phyloP scores from a whole-genome alignment of 2,113 vertebrate genomes.

The Oncorhynchus kisutch region DNA sequence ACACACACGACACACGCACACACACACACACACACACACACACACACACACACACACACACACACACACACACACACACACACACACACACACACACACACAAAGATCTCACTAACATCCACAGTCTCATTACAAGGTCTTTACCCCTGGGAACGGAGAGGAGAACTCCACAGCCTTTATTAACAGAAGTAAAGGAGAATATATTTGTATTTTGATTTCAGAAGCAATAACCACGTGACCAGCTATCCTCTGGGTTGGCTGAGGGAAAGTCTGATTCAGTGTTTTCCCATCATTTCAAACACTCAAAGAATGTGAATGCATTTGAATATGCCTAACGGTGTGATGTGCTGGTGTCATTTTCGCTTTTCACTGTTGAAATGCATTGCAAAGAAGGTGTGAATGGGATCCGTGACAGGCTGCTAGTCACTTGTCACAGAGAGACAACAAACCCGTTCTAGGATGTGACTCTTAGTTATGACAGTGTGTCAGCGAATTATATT shows the following conservation, averaged over 20 bases:
- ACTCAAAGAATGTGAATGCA: constrained; percentile 23
- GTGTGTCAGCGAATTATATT: no score
- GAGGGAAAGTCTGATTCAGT: neutral
- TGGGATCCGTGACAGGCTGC: neutral
- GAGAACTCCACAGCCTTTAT: constrained; percentile 31
- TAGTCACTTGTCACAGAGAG: no score
- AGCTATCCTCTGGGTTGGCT: constrained; percentile 20
- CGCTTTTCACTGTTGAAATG: neutral
- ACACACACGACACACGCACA: no score
- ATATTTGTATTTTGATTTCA: constrained; percentile 7
- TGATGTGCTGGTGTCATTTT: constrained; percentile 3
- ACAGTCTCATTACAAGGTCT: constrained; percentile 44
- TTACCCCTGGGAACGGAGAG: constrained; percentile 34
- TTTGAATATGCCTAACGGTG: constrained; percentile 26
- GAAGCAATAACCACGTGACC: constrained; percentile 1
- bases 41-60: no score
- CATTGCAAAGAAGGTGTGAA: constrained; percentile 27
- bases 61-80: no score
- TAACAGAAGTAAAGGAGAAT: neutral
- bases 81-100: no score
- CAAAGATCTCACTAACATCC: constrained; percentile 36
- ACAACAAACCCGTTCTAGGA: no score
- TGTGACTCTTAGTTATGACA: no score
- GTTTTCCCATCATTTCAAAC: neutral
- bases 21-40: no score